These are phyloP conservation scores for Sebastes schlegelii DNA, from an alignment of 2,113 vertebrate species.

Conservation along the genomic window DNA sequence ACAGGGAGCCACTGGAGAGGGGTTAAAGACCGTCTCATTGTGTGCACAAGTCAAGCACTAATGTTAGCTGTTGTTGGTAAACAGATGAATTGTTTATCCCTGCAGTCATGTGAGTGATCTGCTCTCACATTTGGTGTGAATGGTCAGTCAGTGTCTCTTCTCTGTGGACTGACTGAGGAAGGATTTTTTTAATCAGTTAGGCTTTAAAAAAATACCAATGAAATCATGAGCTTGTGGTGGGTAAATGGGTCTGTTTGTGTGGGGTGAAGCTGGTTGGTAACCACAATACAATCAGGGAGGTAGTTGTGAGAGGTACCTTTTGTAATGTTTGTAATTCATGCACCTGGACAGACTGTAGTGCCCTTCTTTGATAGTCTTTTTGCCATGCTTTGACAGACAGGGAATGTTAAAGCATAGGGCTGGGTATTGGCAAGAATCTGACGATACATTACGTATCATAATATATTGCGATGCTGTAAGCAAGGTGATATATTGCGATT, in stretches of 20 bases:
- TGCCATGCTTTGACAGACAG: background rate
- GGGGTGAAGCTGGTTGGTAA: background rate
- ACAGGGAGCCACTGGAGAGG: too few species aligned
- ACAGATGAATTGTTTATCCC: slow-evolving; percentile 36
- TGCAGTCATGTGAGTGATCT: slow-evolving; percentile 45
- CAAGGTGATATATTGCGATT: too few species aligned
- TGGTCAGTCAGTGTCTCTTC: background rate
- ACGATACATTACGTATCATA: too few species aligned
- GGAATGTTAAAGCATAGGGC: background rate
- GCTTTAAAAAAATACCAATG: background rate
- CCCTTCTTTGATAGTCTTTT: background rate
- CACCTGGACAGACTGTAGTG: background rate
- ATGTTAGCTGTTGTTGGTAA: slow-evolving; percentile 28
- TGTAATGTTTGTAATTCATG: background rate
- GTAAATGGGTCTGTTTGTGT: background rate
- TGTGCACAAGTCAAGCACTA: slow-evolving; percentile 19
- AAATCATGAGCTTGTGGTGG: background rate
- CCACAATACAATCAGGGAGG: background rate
- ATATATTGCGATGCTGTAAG: too few species aligned
- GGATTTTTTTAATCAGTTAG: background rate
- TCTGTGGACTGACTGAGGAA: background rate
- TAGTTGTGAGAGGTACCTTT: background rate
- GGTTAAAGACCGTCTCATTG: slow-evolving; percentile 2
- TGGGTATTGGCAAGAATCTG: too few species aligned
- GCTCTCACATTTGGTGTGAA: background rate